Percentiles rank a stretch among this genome's conserved stretches.
phyloP scores from a whole-genome alignment of 2,113 vertebrate genomes.

The Cyanistes caeruleus region DNA sequence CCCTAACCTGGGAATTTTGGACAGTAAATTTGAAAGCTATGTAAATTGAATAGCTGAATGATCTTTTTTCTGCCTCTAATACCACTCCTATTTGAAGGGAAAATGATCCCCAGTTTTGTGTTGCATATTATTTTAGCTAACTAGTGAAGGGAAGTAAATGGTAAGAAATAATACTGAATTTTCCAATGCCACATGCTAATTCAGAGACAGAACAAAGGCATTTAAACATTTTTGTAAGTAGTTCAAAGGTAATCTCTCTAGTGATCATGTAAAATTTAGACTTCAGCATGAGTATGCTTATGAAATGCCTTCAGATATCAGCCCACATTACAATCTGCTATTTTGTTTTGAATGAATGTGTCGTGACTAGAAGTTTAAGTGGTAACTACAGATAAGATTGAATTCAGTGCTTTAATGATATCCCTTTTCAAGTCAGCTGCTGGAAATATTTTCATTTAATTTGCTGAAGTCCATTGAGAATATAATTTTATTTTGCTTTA shows the following conservation, averaged over 20 bases:
- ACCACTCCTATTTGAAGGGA: not conserved
- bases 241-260: constrained; percentile 47
- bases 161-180: not conserved
- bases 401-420: constrained; percentile 62
- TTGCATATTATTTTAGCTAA: constrained; percentile 15
- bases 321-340: constrained; percentile 56
- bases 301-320: constrained; percentile 59
- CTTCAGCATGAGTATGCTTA: constrained; percentile 29
- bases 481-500: constrained; percentile 47
- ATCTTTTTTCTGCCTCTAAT: not conserved
- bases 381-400: constrained; percentile 60
- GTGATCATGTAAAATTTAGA: constrained; percentile 46
- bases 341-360: constrained; percentile 67
- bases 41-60: not conserved
- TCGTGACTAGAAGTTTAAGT: constrained; percentile 67
- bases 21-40: not conserved
- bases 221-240: constrained; percentile 35
- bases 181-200: constrained; percentile 13
- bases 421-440: constrained; percentile 42
- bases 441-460: constrained; percentile 66
- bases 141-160: not conserved
- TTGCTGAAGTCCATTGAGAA: constrained; percentile 53
- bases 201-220: constrained; percentile 26
- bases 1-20: not conserved
- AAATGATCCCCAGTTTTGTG: not conserved